Conservation (phyloP, 2,888 invertebrate genomes). For the Napeogenes sylphis region DNA sequence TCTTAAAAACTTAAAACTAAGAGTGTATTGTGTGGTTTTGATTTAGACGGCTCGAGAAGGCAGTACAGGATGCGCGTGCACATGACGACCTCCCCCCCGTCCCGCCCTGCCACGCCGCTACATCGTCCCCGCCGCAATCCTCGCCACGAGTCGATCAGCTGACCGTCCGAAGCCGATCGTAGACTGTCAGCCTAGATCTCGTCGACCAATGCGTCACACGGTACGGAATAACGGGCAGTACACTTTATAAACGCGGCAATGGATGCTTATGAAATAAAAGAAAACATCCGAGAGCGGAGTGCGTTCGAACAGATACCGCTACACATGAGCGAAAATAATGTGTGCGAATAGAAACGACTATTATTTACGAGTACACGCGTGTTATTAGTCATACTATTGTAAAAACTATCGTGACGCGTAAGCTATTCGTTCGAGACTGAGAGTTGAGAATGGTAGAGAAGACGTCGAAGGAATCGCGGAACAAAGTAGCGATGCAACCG, state of each 20-base stretch:
- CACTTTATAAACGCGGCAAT: conserved; percentile 31
- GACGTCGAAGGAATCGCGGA: background rate
- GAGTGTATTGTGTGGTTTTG: no score
- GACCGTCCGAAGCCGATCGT: conserved; percentile 53
- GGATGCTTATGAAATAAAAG: conserved; percentile 24
- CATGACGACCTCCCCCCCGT: conserved; percentile 32
- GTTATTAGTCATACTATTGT: no score
- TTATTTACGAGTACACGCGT: conserved; percentile 9
- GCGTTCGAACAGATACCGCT: conserved; percentile 15
- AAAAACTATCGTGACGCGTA: no score
- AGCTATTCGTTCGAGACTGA: no score
- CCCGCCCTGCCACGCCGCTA: conserved; percentile 34
- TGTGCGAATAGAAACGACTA: conserved; percentile 21
- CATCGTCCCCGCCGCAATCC: conserved; percentile 31
- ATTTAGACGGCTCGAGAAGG: conserved; percentile 7
- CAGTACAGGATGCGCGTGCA: conserved; percentile 41
- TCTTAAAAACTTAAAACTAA: no score
- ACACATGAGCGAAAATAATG: conserved; percentile 24
- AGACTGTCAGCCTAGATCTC: conserved; percentile 45
- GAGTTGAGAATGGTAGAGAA: background rate
- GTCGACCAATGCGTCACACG: conserved; percentile 53
- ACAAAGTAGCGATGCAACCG: conserved; percentile 9
- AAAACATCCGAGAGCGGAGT: conserved; percentile 32
- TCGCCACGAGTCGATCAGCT: conserved; percentile 65
- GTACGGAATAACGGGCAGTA: conserved; percentile 49